These are phyloP conservation scores for Platygyra sinensis DNA, from an alignment of 64 coral and sea anemone genomes.

Conservation along the genomic window DNA sequence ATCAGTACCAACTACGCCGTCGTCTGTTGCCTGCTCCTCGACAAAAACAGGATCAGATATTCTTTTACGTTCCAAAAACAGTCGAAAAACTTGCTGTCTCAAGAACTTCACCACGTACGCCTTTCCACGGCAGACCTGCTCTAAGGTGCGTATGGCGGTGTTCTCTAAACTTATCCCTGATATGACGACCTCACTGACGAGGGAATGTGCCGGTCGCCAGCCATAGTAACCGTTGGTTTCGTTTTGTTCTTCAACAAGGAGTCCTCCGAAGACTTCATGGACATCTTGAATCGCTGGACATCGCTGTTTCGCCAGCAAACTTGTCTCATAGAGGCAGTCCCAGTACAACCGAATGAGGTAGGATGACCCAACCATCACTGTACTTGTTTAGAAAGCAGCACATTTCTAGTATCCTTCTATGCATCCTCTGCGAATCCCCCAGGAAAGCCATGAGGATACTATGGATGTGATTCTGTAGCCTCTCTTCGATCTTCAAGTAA, in stretches of 20 bases:
- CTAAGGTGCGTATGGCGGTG: conserved; percentile 4
- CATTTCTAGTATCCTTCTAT: conserved; percentile 9
- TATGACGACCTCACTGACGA: conserved; percentile 60
- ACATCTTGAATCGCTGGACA: not conserved
- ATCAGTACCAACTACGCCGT: not conserved
- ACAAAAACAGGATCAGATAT: not conserved
- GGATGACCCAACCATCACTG: conserved; percentile 37
- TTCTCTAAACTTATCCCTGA: not conserved
- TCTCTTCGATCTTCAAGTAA: conserved; percentile 51
- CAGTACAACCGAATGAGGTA: conserved; percentile 40
- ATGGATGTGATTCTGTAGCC: conserved; percentile 49
- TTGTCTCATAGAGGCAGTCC: conserved; percentile 43
- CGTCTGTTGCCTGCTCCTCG: not conserved
- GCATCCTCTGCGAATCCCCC: not conserved
- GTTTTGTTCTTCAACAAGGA: conserved; percentile 48
- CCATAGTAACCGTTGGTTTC: conserved; percentile 53
- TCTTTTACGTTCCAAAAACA: conserved; percentile 36
- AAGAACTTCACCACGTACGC: conserved; percentile 49
- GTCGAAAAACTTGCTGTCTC: conserved; percentile 33
- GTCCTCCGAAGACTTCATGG: conserved; percentile 59
- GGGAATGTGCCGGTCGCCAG: conserved; percentile 69
- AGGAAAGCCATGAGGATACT: not conserved
- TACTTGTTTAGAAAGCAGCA: conserved; percentile 58
- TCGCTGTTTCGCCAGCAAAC: not conserved
- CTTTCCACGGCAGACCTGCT: conserved; percentile 1